These are phyloP conservation scores for Pyrrhosoma nymphula DNA, from an alignment of 2,888 invertebrate genomes.

Conservation along the genomic window DNA sequence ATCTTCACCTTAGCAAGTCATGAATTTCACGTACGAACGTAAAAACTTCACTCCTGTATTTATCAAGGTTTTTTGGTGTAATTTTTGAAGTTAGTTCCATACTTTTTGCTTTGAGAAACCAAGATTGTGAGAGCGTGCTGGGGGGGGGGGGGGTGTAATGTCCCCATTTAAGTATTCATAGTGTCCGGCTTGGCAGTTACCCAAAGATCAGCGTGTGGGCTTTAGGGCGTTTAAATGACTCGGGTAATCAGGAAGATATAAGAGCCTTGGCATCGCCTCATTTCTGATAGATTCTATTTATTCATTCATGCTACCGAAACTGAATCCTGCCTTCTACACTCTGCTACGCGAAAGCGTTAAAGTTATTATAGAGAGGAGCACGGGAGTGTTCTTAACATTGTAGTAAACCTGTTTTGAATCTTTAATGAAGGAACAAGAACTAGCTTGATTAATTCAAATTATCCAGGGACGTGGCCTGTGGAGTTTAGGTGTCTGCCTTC, in stretches of 20 bases:
- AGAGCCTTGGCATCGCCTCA: neutral
- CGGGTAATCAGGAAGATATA: neutral
- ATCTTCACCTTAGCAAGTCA: neutral
- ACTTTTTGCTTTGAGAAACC: no score
- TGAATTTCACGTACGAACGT: neutral
- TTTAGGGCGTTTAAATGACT: slow-evolving; percentile 7
- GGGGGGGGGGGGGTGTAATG: neutral
- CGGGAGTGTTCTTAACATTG: no score
- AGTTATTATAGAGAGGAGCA: no score
- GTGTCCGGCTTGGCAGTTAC: neutral
- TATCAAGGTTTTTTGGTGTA: neutral
- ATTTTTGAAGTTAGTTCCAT: no score
- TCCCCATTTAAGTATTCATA: neutral
- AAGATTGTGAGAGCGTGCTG: neutral
- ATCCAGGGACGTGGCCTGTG: no score
- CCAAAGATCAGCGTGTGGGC: neutral
- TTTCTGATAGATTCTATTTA: slow-evolving; percentile 7
- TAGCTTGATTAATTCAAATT: no score
- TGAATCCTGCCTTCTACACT: neutral
- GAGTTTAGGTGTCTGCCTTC: no score
- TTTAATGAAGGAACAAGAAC: no score
- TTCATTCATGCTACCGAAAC: neutral
- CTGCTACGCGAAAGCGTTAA: no score
- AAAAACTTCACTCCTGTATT: neutral
- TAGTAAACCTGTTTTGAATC: no score